phyloP scores from a whole-genome alignment of 2,797 vertebrate species.

The Streptopelia turtur region DNA sequence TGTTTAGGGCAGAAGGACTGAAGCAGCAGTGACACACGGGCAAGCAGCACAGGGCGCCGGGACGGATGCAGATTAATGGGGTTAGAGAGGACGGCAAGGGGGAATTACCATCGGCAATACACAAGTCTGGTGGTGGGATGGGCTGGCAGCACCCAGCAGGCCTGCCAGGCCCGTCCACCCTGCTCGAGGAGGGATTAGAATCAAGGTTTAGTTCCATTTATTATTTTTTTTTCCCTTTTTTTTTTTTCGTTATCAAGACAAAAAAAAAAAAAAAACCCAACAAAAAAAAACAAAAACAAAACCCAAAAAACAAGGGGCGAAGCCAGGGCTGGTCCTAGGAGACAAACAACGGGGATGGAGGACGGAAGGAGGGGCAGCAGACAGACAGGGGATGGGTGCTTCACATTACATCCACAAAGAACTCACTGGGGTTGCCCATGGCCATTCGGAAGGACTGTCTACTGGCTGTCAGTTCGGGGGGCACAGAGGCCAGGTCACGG shows the following conservation, averaged over 20 bases:
- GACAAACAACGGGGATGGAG: slow-evolving; percentile 27
- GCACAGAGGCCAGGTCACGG: slow-evolving; percentile 90
- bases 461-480: slow-evolving; percentile 95
- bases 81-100: slow-evolving; percentile 47
- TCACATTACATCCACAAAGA: slow-evolving; percentile 99
- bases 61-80: slow-evolving; percentile 64
- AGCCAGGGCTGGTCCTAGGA: slow-evolving; percentile 66
- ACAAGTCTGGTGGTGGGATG: slow-evolving; percentile 26
- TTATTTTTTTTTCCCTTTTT: slow-evolving; percentile 56
- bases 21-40: slow-evolving; percentile 56
- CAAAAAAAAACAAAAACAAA: not conserved
- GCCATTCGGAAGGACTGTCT: slow-evolving; percentile 95
- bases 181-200: slow-evolving; percentile 62
- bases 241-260: slow-evolving; percentile 60
- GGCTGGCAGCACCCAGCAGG: slow-evolving; percentile 52
- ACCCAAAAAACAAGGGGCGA: slow-evolving; percentile 41
- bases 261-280: slow-evolving; percentile 7
- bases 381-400: slow-evolving; percentile 59
- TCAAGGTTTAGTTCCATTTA: slow-evolving; percentile 75
- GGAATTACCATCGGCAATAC: slow-evolving; percentile 57
- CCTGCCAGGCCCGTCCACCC: slow-evolving; percentile 37
- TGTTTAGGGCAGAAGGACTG: slow-evolving; percentile 61
- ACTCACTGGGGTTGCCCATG: slow-evolving; percentile 96
- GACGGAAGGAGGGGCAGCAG: slow-evolving; percentile 37
- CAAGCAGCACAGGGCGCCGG: slow-evolving; percentile 67